These are phyloP conservation scores for Caenorhabditis macrosperma DNA, from an alignment of 2,888 invertebrate genomes.

Conservation along the genomic window DNA sequence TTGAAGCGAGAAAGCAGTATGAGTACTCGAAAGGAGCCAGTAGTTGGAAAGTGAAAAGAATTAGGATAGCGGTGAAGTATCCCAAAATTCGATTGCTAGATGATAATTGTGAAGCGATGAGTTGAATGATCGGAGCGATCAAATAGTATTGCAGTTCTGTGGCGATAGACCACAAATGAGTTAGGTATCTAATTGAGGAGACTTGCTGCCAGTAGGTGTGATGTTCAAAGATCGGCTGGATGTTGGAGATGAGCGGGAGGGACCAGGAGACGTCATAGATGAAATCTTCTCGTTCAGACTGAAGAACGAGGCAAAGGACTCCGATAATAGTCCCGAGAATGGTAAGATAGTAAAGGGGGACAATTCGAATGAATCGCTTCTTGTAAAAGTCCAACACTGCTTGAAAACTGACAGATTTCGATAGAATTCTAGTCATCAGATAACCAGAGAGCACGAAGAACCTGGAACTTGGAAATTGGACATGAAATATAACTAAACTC, in stretches of 20 bases:
- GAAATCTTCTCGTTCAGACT: constrained; percentile 28
- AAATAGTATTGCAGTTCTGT: constrained; percentile 59
- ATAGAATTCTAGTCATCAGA: constrained; percentile 45
- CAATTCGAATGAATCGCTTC: constrained; percentile 45
- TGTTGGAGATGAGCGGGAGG: constrained; percentile 31
- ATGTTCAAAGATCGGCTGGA: constrained; percentile 46
- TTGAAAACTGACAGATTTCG: constrained; percentile 1
- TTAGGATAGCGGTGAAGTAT: constrained; percentile 23
- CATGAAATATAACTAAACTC: background rate
- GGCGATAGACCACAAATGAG: constrained; percentile 57
- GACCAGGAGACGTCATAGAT: constrained; percentile 41
- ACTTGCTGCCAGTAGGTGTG: constrained; percentile 49
- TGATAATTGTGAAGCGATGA: constrained; percentile 11
- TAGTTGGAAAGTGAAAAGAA: constrained; percentile 33
- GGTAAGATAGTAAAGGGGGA: constrained; percentile 48
- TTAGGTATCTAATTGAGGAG: constrained; percentile 43
- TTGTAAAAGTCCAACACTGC: constrained; percentile 31
- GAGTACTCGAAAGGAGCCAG: constrained; percentile 41
- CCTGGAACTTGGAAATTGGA: constrained; percentile 30
- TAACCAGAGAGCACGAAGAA: constrained; percentile 60
- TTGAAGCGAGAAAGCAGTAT: constrained; percentile 32
- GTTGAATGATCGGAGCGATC: constrained; percentile 48
- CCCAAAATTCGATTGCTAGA: constrained; percentile 14
- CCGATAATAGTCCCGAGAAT: constrained; percentile 11
- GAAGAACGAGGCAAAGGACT: constrained; percentile 25